These are phyloP conservation scores for Ophioninae sp. DNA, from an alignment of 2,888 invertebrate species.

Conservation along the genomic window DNA sequence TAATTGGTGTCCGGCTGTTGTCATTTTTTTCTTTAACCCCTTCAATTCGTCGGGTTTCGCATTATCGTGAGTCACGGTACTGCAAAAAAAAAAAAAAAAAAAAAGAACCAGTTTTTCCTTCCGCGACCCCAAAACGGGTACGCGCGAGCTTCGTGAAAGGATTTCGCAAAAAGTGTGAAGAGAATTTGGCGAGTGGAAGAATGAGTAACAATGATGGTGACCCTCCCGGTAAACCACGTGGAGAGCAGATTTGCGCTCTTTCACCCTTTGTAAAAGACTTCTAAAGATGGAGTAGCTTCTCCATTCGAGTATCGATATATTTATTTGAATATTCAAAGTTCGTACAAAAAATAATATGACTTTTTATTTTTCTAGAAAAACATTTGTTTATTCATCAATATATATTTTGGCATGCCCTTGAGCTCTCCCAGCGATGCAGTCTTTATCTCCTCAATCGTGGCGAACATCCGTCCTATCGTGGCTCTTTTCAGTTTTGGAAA, in stretches of 20 bases:
- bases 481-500: no score
- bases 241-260: conserved; percentile 30
- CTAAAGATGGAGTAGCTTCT: no score
- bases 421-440: no score
- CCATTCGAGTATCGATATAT: no score
- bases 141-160: conserved; percentile 1
- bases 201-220: conserved; percentile 1
- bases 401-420: no score
- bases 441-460: no score
- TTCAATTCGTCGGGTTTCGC: conserved; percentile 41
- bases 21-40: conserved; percentile 32
- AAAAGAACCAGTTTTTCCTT: conserved; percentile 46
- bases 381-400: no score
- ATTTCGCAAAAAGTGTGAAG: conserved; percentile 53
- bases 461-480: no score
- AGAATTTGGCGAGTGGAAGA: conserved; percentile 51
- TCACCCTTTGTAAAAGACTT: not conserved
- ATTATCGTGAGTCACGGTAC: conserved; percentile 40
- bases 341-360: no score
- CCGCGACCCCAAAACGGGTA: not conserved
- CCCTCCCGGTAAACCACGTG: conserved; percentile 9
- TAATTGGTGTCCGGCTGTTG: conserved; percentile 58
- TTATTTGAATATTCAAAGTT: no score
- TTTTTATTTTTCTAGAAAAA: no score
- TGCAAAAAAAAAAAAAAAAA: not conserved